Base-by-base conservation (phyloP, 2,113 vertebrate species). In the Morone saxatilis region DNA sequence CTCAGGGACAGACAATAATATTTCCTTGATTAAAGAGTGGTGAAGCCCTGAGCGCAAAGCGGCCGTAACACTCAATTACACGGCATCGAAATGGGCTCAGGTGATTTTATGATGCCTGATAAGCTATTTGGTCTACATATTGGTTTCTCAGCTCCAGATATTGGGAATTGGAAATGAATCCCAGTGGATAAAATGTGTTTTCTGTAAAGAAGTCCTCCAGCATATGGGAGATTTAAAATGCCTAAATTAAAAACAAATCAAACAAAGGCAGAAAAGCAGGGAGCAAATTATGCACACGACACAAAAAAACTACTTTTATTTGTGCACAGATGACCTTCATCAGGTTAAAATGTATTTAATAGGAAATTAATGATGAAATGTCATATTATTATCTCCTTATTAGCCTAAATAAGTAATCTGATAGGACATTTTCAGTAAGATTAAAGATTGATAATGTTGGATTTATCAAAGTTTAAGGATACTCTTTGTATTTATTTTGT, bases 21-120 rank as follows among this genome's bases (percentile, higher is more conserved):
- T 74, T 47, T 67, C 36, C 65, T 57, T 81, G 69, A 90, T 87
- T 82, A 86, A 87, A 86, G 62, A 53, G 48, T 13, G 54, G 59
- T 25, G 61, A 62, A 77, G 31, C 78, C 68, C 62, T 14, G 51
- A 67, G 76, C 70, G 0, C 72, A 56, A 25, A 68, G 80, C 67
- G 8, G 60, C 81, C 9, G 1, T 57, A 86, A 62, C 36, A 73
- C 86, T 84, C 66, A 59, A 56, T 84, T 71, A 78, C 81, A 20
- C 43, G 9, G 4, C 25, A 1, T 79, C 71, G 67, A 68, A 68
- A 70, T 76, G 71, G 69, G 4, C 41, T 61, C 14, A 40, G 70
- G 63, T 56, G 60, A 68, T 79, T 79, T 78, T 56, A 68, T 70
- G 70, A 83, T 45, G 61, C 50, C 62, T 62, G 76, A 80, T 67